These are phyloP conservation scores for Gasterosteus aculeatus DNA, from an alignment of 2,113 vertebrate species.

Conservation along the genomic window DNA sequence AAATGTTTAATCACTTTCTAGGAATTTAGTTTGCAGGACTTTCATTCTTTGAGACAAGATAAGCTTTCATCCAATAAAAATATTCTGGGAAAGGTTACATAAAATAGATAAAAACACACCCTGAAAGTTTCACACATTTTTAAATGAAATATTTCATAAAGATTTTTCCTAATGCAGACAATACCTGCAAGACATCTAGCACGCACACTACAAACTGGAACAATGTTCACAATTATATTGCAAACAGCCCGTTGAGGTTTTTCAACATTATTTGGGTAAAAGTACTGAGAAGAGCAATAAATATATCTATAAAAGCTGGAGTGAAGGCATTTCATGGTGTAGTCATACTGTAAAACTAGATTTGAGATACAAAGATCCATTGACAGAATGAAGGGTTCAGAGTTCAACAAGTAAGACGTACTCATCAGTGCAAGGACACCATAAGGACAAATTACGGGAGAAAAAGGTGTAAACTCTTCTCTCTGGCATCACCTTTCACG, in stretches of 20 bases:
- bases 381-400: conserved; percentile 16
- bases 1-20: conserved; percentile 62
- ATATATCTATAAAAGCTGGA: conserved; percentile 52
- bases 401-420: conserved; percentile 5
- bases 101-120: conserved; percentile 29
- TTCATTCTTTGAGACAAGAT: conserved; percentile 35
- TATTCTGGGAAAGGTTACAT: background rate
- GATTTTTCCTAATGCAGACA: background rate
- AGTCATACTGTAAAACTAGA: background rate
- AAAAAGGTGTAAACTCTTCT: conserved; percentile 57
- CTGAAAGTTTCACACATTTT: conserved; percentile 10
- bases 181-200: conserved; percentile 2
- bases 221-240: conserved; percentile 40
- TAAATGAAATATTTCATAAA: conserved; percentile 23
- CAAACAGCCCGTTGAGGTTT: conserved; percentile 36
- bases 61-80: conserved; percentile 16
- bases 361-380: background rate
- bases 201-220: conserved; percentile 33
- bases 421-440: conserved; percentile 14
- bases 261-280: conserved; percentile 26
- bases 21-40: conserved; percentile 20
- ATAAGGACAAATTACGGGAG: background rate
- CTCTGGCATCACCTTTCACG: background rate
- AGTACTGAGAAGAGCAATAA: conserved; percentile 41
- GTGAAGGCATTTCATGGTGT: conserved; percentile 26